Evolutionary conservation across 2,797 vertebrate species (phyloP), one percentile per base, ranked within the genome.

Genomic region (Amblyopsis hoosieri): DNA sequence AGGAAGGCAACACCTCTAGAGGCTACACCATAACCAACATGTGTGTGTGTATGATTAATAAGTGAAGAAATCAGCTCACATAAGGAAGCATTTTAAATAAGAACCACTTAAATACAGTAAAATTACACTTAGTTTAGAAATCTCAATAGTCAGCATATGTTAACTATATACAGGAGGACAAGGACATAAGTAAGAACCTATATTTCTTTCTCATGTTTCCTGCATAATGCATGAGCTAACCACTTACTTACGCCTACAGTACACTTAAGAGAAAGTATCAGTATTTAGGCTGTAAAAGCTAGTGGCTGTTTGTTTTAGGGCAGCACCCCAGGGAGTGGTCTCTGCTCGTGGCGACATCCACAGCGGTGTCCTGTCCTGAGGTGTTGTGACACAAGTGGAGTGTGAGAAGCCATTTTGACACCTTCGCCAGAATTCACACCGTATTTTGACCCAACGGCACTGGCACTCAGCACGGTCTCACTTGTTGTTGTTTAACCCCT

Each of bases 1-100:
- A 87, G 63, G 74, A 77, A 84, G 76, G 75, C 66, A 78, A 66
- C 75, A 76, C 80, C 84, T 74, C 58, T 71, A 70, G 69, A 82
- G 57, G 74, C 80, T 75, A 72, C 78, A 74, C 70, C 76, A 79
- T 76, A 84, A 80, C 67, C 9, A 74, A 73, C 65, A 81, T 85
- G 87, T 82, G 19, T 63, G 17, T 64, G 31, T 67, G 13, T 64
- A 37, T 57, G 51, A 3, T 23, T 23, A 23, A 23, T 23, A 23
- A 14, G 3, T 23, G 3, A 29, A 29, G 23, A 29, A 29, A 29
- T 29, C 23, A 4, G 23, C 23, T 29, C 23, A 29, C 23, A 29
- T 29, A 29, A 29, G 23, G 23, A 29, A 29, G 23, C 3, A 29
- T 29, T 29, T 29, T 4, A 29, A 29, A 4, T 29, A 29, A 29